Evolutionary conservation across 2,113 vertebrate species (phyloP).

Genomic region (Beaufortia kweichowensis): DNA sequence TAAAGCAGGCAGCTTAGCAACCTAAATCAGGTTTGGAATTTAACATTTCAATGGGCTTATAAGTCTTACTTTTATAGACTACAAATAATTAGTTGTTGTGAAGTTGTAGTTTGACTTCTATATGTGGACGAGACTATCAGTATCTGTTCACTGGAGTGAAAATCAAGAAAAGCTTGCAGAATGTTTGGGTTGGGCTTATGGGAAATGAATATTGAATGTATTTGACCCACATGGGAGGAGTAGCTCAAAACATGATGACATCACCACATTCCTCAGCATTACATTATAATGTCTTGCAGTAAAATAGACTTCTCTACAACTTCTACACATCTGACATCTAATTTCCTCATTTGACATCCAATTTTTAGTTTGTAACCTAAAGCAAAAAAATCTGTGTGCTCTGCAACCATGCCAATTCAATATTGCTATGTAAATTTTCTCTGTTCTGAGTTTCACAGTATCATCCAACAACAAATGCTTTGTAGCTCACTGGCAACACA

Average conservation of each 20-base stretch:
- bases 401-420: not conserved
- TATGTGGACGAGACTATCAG: not conserved
- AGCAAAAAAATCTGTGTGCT: not conserved
- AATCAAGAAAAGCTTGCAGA: not conserved
- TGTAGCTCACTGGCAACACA: not conserved
- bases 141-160: not conserved
- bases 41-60: constrained; percentile 13
- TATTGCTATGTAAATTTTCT: not conserved
- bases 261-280: constrained; percentile 35
- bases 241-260: constrained; percentile 22
- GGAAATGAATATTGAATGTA: constrained; percentile 25
- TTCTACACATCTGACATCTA: not conserved
- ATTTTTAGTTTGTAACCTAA: not conserved
- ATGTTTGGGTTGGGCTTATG: not conserved
- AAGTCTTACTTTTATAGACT: not conserved
- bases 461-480: not conserved
- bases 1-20: not conserved
- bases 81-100: not conserved
- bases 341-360: not conserved
- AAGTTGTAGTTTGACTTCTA: not conserved
- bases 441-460: not conserved
- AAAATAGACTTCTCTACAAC: not conserved
- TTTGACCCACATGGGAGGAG: constrained; percentile 27
- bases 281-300: not conserved
- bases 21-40: constrained; percentile 22